A percentile compares a stretch with the other conserved stretches of the same genome.
These are phyloP conservation scores for Nephila pilipes DNA, from an alignment of 1,140 invertebrate genomes.

Conservation along the genomic window DNA sequence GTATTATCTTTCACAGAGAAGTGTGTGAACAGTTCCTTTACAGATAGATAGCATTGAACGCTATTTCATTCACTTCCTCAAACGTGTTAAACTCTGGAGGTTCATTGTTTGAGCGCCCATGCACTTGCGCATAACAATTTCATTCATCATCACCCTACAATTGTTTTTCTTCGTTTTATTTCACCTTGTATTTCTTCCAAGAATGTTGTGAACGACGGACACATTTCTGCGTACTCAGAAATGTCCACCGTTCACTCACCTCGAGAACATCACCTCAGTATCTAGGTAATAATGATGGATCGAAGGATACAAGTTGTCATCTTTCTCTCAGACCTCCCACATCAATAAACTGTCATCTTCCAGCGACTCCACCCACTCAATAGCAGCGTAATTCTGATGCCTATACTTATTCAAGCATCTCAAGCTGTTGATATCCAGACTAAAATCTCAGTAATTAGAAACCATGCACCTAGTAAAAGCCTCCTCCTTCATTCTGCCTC, in stretches of 20 bases:
- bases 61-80: too few relatives aligned
- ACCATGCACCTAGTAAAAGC: not conserved
- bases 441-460: not conserved
- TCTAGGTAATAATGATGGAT: not conserved
- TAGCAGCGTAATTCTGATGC: not conserved
- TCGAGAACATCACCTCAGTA: not conserved
- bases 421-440: not conserved
- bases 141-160: too few relatives aligned
- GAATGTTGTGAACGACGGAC: too few relatives aligned
- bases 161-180: too few relatives aligned
- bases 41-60: too few relatives aligned
- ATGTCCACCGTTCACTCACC: not conserved
- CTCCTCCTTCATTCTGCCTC: not conserved
- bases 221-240: too few relatives aligned
- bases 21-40: too few relatives aligned
- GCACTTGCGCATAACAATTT: too few relatives aligned
- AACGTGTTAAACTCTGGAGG: too few relatives aligned
- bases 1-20: too few relatives aligned
- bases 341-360: not conserved
- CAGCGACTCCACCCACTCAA: not conserved
- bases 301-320: not conserved
- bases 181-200: too few relatives aligned
- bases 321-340: not conserved
- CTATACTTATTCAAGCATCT: not conserved
- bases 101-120: too few relatives aligned